phyloP scores from a whole-genome alignment of 2,888 invertebrate genomes.

The Lithophane socia region DNA sequence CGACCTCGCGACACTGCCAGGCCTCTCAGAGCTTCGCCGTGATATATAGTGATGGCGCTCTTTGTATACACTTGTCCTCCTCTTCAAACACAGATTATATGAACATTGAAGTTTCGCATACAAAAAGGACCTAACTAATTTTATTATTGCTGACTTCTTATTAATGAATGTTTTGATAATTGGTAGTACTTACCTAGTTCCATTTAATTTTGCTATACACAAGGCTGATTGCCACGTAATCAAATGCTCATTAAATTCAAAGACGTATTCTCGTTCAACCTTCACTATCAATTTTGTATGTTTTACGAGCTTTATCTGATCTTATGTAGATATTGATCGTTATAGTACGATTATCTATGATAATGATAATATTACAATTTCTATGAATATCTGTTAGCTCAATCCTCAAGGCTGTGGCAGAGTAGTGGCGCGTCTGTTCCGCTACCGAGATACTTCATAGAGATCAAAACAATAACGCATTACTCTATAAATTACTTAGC shows the following conservation, averaged over 20 bases:
- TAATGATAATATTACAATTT: conserved; percentile 34
- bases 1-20: conserved; percentile 36
- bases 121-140: background rate
- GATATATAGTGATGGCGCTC: conserved; percentile 45
- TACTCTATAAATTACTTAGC: conserved; percentile 57
- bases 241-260: conserved; percentile 23
- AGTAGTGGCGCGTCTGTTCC: conserved; percentile 33
- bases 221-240: conserved; percentile 30
- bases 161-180: background rate
- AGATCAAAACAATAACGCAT: conserved; percentile 66
- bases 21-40: conserved; percentile 32
- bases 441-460: conserved; percentile 16
- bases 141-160: background rate
- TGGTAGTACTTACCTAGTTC: background rate
- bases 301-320: conserved; percentile 51
- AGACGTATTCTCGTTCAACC: conserved; percentile 25
- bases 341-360: conserved; percentile 26
- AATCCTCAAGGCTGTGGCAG: conserved; percentile 37
- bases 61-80: conserved; percentile 56
- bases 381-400: conserved; percentile 29
- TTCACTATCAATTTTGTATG: conserved; percentile 31
- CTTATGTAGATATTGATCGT: conserved; percentile 42
- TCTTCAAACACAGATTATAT: conserved; percentile 23
- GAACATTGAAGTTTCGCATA: background rate
- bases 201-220: conserved; percentile 1